Evolutionary conservation across 2,888 invertebrate genomes (phyloP), one percentile per base, ranked within the genome.

Genomic region (Mimachlamys varia): DNA sequence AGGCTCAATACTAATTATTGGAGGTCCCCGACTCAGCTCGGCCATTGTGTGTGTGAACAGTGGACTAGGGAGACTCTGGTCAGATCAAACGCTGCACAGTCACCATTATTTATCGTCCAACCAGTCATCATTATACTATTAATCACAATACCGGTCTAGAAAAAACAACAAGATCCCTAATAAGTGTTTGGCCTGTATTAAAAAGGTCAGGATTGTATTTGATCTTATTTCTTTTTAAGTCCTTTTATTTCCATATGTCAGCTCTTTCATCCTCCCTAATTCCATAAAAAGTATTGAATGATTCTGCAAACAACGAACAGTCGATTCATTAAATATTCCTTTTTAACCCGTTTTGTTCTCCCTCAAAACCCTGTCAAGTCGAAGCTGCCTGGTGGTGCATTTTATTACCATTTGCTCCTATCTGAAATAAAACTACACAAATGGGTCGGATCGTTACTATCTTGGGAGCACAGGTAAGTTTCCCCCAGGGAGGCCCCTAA

Each of bases 201-300:
- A 76, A 76, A 58, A 22, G 76, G 76, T 27, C 33, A 27, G 12
- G 33, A 76, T 13, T 76, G 76, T 33, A 76, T 76, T 76, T 76
- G 76, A 76, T 76, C 76, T 33, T 33, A 33, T 27, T 76, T 76
- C 76, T 76, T 76, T 76, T 76, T 33, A 76, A 76, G 76, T 76
- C 76, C 76, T 76, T 76, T 76, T 76, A 76, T 76, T 76, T 76
- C 76, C 76, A 76, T 76, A 76, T 76, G 12, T 76, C 76, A 33
- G 27, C 76, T n/a, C n/a, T 76, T 76, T 76, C 76, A 76, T 76
- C 76, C 76, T 76, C 27, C 76, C 33, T 76, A 76, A 76, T 76
- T 76, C 76, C 76, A 76, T 76, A 76, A 76, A 62, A 76, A 76
- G 76, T 76, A 76, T 76, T 76, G 76, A 76, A 76, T 76, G 76